Evolutionary conservation across 2,113 vertebrate species (phyloP).

Genomic region (Sula dactylatra): DNA sequence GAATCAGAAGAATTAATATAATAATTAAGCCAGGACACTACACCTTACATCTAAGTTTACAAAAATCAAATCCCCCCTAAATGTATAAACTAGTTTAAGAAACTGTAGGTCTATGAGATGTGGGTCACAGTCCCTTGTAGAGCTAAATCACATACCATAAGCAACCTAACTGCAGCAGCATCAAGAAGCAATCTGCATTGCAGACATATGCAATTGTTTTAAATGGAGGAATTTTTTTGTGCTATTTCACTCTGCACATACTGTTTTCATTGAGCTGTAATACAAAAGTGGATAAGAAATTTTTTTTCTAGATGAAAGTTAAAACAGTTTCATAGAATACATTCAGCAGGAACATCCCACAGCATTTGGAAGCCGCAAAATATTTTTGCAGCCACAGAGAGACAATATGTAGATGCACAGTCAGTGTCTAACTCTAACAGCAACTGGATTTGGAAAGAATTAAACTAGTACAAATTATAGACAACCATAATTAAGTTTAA

Average conservation of each 20-base stretch:
- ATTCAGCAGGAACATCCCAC: not conserved
- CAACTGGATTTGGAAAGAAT: not conserved
- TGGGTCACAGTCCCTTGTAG: not conserved
- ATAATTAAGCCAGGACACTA: not conserved
- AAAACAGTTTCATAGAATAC: not conserved
- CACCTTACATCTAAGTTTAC: not conserved
- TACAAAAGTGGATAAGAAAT: not conserved
- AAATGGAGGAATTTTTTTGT: not conserved
- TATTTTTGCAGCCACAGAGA: not conserved
- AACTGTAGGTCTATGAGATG: not conserved
- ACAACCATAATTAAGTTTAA: not conserved
- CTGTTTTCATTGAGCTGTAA: not conserved
- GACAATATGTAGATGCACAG: not conserved
- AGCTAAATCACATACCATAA: not conserved
- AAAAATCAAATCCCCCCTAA: not conserved
- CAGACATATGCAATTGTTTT: not conserved
- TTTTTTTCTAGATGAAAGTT: not conserved
- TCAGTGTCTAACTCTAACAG: not conserved
- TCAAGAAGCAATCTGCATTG: not conserved
- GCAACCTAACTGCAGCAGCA: not conserved
- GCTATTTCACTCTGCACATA: not conserved
- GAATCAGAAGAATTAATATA: not conserved
- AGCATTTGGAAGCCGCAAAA: not conserved
- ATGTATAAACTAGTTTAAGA: not conserved
- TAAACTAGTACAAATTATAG: not conserved